A percentile compares a stretch with the other conserved stretches of the same genome.
These are phyloP conservation scores for Leptodactylus fuscus DNA, from an alignment of 2,113 vertebrate species.

Conservation along the genomic window DNA sequence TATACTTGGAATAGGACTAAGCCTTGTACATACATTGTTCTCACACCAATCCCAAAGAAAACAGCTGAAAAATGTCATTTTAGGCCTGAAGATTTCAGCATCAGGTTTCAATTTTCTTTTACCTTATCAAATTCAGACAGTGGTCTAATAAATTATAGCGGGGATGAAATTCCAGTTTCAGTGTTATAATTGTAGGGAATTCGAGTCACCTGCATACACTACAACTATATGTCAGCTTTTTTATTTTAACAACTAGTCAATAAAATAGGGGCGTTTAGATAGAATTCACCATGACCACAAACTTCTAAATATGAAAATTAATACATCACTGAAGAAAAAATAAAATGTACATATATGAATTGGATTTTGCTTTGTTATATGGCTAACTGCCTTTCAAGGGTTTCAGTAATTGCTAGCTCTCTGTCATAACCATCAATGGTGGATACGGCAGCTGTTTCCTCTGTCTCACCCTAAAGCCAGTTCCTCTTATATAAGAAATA, in stretches of 20 bases:
- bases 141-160: conserved; percentile 7
- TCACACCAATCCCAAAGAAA: conserved; percentile 52
- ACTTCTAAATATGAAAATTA: neutral
- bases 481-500: too few relatives aligned
- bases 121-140: conserved; percentile 49
- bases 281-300: neutral
- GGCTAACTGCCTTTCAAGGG: too few relatives aligned
- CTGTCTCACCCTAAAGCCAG: too few relatives aligned
- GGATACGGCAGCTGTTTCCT: too few relatives aligned
- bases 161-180: neutral
- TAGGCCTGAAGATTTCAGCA: conserved; percentile 41
- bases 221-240: neutral
- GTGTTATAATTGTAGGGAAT: neutral
- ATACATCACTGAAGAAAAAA: neutral
- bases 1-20: conserved; percentile 50
- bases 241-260: neutral
- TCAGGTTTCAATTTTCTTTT: conserved; percentile 54
- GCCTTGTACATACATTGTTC: conserved; percentile 50
- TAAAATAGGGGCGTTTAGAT: neutral
- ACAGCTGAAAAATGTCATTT: conserved; percentile 53
- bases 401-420: too few relatives aligned
- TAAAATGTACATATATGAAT: too few relatives aligned
- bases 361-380: too few relatives aligned
- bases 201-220: neutral
- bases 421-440: too few relatives aligned